A percentile compares a stretch with the other conserved stretches of the same genome.
Evolutionary conservation across 2,797 vertebrate species (phyloP).

Genomic region (Fratercula arctica): DNA sequence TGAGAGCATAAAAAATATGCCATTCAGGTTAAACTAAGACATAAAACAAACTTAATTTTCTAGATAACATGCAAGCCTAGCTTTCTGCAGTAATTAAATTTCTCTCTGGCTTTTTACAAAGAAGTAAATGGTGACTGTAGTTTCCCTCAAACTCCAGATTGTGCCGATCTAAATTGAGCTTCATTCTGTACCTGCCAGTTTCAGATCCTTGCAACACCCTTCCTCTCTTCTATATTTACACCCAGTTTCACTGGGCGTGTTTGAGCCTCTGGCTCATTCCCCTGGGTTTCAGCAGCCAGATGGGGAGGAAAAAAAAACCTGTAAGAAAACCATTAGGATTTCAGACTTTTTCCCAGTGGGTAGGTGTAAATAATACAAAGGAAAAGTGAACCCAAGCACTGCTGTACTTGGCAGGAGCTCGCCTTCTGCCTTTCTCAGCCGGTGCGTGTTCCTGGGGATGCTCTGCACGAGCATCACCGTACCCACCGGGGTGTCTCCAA

Average conservation of each 20-base stretch:
- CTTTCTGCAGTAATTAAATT: not conserved
- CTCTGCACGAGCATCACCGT: accelerated
- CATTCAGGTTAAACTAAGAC: not conserved
- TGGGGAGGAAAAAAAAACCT: not conserved
- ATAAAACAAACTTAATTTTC: not conserved
- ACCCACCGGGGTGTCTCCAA: not conserved
- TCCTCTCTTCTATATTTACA: not conserved
- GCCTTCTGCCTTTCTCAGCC: not conserved
- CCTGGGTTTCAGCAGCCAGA: not conserved
- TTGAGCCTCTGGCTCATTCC: not conserved
- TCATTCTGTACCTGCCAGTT: not conserved
- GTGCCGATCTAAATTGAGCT: not conserved
- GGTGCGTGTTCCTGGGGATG: accelerated
- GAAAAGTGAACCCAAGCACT: not conserved
- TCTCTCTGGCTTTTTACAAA: not conserved
- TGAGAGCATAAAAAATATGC: not conserved
- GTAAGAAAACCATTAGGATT: not conserved
- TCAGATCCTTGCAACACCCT: not conserved
- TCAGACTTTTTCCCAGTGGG: not conserved
- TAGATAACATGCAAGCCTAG: not conserved
- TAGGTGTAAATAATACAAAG: not conserved
- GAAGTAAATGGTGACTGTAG: not conserved
- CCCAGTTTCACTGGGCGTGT: accelerated
- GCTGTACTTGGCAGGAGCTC: not conserved
- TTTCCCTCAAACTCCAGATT: not conserved